Evolutionary conservation across 2,888 invertebrate species (phyloP), one percentile per base, ranked within the genome.

Genomic region (Calephelis perditalis): DNA sequence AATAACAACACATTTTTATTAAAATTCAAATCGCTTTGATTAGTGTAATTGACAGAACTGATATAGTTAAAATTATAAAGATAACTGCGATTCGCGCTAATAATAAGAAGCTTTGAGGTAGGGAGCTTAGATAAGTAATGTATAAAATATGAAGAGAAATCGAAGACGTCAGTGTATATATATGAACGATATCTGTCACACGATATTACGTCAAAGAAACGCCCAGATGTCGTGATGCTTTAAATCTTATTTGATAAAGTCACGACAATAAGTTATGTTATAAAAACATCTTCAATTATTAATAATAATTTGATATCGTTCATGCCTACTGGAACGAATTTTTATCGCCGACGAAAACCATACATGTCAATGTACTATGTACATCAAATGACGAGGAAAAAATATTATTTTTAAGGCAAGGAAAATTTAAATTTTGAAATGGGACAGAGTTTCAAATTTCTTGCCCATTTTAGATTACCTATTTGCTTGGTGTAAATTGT

Each of bases 151-250:
- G 77, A 79, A 74, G 78, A 76, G 77, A 72, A 73, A 76, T 73
- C 72, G 74, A 77, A 82, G 79, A 78, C 84, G 80, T 82, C 86
- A 81, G 78, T 47, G 47, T 88, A 87, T 90, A 84, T 89, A 90
- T 89, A 83, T 79, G 84, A 73, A 77, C 81, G 82, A 76, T 89
- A 90, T 83, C 88, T 78, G 74, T 82, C 83, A 74, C 75, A 77
- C 81, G 83, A 84, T 81, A 75, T 86, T 87, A 89, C 90, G 90
- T 90, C 90, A 90, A 84, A 87, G 84, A 75, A 86, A 85, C 87
- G 87, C 85, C 87, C 88, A 79, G 86, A 80, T 81, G 84, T 77
- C 78, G 78, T 76, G 83, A 81, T 83, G 79, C 75, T 77, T 83
- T 79, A 79, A 86, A 86, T 87, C 82, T 84, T 75, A 69, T 68